Base-by-base conservation (phyloP, 2,113 vertebrate species). In the Protobothrops mucrosquamatus region DNA sequence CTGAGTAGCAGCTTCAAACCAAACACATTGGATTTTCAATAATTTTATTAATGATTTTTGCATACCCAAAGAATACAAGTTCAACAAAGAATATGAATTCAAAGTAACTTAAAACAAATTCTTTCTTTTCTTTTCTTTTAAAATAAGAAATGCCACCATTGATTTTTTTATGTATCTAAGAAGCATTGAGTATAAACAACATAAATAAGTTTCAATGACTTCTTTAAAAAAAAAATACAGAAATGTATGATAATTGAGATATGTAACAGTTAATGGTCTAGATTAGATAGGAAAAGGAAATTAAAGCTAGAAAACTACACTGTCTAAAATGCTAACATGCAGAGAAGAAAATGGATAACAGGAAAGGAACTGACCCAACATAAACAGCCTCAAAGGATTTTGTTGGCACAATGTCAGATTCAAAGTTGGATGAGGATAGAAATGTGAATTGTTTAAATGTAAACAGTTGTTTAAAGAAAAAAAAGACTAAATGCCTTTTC, bases 271-370 rank as follows among this genome's bases (percentile, higher is more conserved):
- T 94, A 59, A 91, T 87, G 56, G 59, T 1, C 0, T 87, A 96
- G 93, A 97, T 96, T 97, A 96, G 88, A 96, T 92, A 97, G 91
- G 94, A 87, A 96, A 92, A 97, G 95, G 96, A 97, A 97, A 97
- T 96, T 96, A 96, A 92, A 96, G 95, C 90, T 94, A 92, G 90
- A 88, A 95, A 59, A 96, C 97, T 94, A 90, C 90, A 91, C 69
- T 92, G 92, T 86, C 95, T 94, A 94, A 95, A 97, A 97, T 93
- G 74, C 94, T 97, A 97, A 97, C 91, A 95, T 97, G 91, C 64
- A 91, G 91, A 96, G 95, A 97, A 93, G 91, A 96, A 97, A 91
- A 96, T 95, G 94, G 92, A 94, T 96, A 95, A 97, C 94, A 96
- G 96, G 97, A 97, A 97, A 89, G 93, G 91, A 97, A 96, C 91